A percentile compares a stretch with the other conserved stretches of the same genome.
These are phyloP conservation scores for Anseranas semipalmata DNA, from an alignment of 2,113 vertebrate genomes.

Conservation along the genomic window DNA sequence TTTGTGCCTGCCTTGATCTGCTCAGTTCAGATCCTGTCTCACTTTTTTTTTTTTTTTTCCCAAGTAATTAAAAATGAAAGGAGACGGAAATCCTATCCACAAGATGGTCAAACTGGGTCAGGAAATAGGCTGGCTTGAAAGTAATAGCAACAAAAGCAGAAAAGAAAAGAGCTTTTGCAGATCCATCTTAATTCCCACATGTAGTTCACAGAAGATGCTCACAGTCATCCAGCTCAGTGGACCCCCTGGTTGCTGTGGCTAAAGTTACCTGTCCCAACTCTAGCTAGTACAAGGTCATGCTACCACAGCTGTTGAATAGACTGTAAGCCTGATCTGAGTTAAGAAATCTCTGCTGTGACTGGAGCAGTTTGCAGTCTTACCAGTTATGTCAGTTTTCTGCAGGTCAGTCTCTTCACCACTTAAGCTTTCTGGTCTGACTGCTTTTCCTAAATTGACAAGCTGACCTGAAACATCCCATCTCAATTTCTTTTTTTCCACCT, in stretches of 20 bases:
- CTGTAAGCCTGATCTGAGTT: background rate
- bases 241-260: background rate
- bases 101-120: background rate
- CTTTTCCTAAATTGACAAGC: background rate
- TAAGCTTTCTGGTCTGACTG: background rate
- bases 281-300: background rate
- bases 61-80: background rate
- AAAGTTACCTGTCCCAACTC: background rate
- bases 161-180: background rate
- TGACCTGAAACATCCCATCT: background rate
- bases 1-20: background rate
- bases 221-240: background rate
- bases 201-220: background rate
- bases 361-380: background rate
- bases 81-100: background rate
- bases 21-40: background rate
- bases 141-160: background rate
- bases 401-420: background rate
- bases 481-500: accelerated
- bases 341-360: background rate
- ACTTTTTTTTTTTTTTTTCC: background rate
- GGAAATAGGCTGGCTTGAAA: background rate
- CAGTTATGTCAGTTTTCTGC: background rate
- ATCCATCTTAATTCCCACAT: background rate
- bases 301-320: background rate